Evolutionary conservation across 2,888 invertebrate species (phyloP), one percentile per base, ranked within the genome.

Genomic region (Encarsia formosa): DNA sequence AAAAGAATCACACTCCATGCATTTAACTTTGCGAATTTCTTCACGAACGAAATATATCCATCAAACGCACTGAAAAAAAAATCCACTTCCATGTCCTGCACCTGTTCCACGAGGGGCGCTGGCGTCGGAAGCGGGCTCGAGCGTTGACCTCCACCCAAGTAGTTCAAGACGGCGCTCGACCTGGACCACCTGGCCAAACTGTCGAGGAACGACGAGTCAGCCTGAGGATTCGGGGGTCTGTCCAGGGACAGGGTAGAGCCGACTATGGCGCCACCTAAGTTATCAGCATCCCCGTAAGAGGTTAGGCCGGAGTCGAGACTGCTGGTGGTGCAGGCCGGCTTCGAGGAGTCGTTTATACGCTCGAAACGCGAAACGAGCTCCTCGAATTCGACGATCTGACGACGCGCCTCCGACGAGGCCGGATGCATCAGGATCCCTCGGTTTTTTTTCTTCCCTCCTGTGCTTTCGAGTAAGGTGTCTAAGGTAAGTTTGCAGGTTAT

Each of bases 351-450:
- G 65, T 71, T 69, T n/a, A 73, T 70, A 13, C 70, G 69, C 53
- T 70, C 71, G 48, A 75, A 63, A 16, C 71, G 68, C 54, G 70
- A 70, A 20, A 73, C 69, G 54, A 75, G 64, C 59, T 74, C 74
- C 56, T 74, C 73, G 54, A 74, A 75, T 59, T 75, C 75, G 63
- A 69, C 65, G 59, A 75, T 69, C 61, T 73, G 75, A 52, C 38
- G 41, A 32, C 66, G 69, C 61, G 66, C 62, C 41, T 66, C 65
- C 56, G 64, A 63, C 56, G 32, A 39, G 41, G 37, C 60, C 45
- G 56, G 59, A 63, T 67, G 67, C 70, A 70, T 69, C 53, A 29
- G 26, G 11, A 8, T 26, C 26, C 26, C 1, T 11, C 26, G 26
- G 6, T 26, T 11, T 26, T 11, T n/a, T 18, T 18, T 2, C 20